phyloP scores from a whole-genome alignment of 2,888 invertebrate species.

The Drosophila hamatofila region DNA sequence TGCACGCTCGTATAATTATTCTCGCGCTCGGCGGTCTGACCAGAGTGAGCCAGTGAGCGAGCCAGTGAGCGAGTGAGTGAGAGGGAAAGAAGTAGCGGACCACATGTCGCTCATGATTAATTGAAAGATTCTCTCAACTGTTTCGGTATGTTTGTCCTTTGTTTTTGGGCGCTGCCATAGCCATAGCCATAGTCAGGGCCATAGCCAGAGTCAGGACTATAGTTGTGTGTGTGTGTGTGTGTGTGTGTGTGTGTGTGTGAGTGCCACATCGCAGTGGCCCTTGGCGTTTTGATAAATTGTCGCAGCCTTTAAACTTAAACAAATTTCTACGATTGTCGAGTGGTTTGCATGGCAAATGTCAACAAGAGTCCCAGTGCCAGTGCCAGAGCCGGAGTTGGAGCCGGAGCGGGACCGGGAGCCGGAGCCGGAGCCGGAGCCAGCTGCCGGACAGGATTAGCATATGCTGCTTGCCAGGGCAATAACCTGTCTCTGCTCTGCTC shows the following conservation, averaged over 20 bases:
- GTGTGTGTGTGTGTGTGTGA: no score
- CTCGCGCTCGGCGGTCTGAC: constrained; percentile 72
- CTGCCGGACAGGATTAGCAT: constrained; percentile 52
- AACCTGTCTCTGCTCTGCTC: constrained; percentile 16
- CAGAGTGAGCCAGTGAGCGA: constrained; percentile 10
- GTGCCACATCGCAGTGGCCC: constrained; percentile 7
- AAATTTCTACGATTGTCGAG: constrained; percentile 53
- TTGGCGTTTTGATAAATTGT: constrained; percentile 70
- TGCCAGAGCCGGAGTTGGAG: neutral
- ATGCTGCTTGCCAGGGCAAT: constrained; percentile 33
- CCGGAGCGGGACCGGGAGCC: neutral
- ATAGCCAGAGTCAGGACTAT: neutral
- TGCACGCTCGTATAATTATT: constrained; percentile 67
- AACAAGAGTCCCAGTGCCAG: constrained; percentile 32
- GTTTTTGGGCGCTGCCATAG: constrained; percentile 36
- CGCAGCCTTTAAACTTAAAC: constrained; percentile 57
- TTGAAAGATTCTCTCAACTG: constrained; percentile 74
- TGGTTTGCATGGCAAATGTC: constrained; percentile 52
- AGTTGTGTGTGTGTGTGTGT: neutral
- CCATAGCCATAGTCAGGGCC: neutral
- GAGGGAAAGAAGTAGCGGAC: constrained; percentile 34
- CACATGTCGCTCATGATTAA: constrained; percentile 79
- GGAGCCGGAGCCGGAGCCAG: constrained; percentile 2
- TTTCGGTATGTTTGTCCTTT: constrained; percentile 45
- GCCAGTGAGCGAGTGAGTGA: no score